Conservation (phyloP, 2,113 vertebrate genomes). For the Rhipidura dahli region DNA sequence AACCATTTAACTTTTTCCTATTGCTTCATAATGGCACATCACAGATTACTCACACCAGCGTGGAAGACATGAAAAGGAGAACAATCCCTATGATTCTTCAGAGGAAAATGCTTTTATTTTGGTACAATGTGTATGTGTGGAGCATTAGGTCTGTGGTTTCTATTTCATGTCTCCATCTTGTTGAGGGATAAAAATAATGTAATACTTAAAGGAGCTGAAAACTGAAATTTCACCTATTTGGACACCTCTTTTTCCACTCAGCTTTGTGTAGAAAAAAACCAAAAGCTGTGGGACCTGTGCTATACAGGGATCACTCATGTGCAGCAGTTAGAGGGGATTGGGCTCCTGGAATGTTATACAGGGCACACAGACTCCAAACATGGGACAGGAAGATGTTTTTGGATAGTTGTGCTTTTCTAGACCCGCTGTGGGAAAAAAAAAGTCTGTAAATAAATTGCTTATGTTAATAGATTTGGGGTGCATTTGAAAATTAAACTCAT, state of each 20-base stretch:
- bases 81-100: neutral
- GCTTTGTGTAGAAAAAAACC: neutral
- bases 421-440: neutral
- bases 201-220: neutral
- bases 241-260: neutral
- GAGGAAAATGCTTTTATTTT: neutral
- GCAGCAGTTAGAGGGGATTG: neutral
- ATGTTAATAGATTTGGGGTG: neutral
- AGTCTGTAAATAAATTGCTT: neutral
- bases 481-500: neutral
- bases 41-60: neutral
- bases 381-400: neutral
- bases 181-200: constrained; percentile 10
- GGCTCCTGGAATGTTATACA: neutral
- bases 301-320: neutral
- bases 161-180: constrained; percentile 28
- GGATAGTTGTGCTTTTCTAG: neutral
- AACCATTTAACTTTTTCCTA: neutral
- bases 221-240: neutral
- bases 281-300: neutral
- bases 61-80: neutral
- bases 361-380: neutral
- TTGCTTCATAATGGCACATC: neutral
- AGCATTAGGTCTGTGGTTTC: constrained; percentile 26
- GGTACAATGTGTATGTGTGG: neutral